Percentiles rank a stretch among this genome's conserved stretches.
These are phyloP conservation scores for Camponotus floridanus DNA, from an alignment of 1,140 invertebrate genomes.

Conservation along the genomic window DNA sequence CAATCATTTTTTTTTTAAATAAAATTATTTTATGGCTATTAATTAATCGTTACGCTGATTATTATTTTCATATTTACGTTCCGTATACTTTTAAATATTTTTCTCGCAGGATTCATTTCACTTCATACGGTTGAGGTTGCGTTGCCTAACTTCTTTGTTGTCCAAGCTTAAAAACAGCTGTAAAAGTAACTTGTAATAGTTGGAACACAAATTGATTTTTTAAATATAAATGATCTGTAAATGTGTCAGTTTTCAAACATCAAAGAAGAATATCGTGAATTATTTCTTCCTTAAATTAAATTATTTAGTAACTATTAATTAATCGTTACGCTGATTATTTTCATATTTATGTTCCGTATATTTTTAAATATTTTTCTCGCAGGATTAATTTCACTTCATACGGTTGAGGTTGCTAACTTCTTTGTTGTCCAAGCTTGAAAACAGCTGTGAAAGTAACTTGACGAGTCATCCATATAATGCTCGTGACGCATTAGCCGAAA, in stretches of 20 bases:
- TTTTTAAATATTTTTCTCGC: background rate
- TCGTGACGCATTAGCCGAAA: conserved; percentile 5
- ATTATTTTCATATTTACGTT: background rate
- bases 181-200: background rate
- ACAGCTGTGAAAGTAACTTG: background rate
- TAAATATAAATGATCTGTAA: conserved; percentile 39
- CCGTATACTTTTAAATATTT: background rate
- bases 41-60: background rate
- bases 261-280: conserved; percentile 1
- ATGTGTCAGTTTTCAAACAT: background rate
- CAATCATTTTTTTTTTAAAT: background rate
- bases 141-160: background rate
- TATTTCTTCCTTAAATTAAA: background rate
- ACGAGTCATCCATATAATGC: conserved; percentile 23
- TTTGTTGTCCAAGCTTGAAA: background rate
- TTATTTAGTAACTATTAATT: background rate
- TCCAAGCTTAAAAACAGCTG: background rate
- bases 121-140: background rate
- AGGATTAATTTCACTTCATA: background rate
- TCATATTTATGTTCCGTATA: background rate
- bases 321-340: background rate
- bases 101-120: background rate
- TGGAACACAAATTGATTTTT: background rate
- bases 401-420: background rate
- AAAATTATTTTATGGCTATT: background rate